Conservation (phyloP, 2,888 invertebrate species). For the Acleris emargana region DNA sequence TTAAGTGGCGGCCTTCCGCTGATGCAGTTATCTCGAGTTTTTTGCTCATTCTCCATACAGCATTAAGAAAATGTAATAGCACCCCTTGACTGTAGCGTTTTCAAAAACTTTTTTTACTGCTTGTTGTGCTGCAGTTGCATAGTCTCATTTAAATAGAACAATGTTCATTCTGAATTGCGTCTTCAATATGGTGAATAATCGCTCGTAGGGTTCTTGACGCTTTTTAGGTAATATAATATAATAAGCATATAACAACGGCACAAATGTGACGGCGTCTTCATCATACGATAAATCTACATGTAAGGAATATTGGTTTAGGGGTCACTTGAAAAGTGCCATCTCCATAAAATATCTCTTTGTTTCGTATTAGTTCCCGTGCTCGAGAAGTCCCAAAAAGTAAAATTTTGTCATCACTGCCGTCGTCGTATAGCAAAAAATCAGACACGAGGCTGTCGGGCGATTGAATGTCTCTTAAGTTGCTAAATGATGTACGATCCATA, state of each 20-base stretch:
- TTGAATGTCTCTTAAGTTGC: neutral
- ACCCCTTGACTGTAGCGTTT: constrained; percentile 8
- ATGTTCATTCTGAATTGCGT: constrained; percentile 2
- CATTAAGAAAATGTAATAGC: constrained; percentile 2
- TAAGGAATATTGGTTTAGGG: neutral
- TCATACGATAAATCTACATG: too few relatives aligned
- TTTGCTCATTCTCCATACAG: constrained; percentile 3
- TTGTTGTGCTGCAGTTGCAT: constrained; percentile 5
- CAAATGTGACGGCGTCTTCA: too few relatives aligned
- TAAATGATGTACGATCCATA: constrained; percentile 9
- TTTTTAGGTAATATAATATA: neutral
- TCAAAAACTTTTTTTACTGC: constrained; percentile 1
- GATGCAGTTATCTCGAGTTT: neutral
- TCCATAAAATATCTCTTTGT: neutral
- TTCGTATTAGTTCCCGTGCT: neutral
- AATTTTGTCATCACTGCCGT: constrained; percentile 3
- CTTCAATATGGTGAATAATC: neutral
- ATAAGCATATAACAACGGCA: too few relatives aligned
- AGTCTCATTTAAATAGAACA: constrained; percentile 5
- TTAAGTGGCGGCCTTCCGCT: neutral
- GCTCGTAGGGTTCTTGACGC: constrained; percentile 1
- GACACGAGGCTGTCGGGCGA: constrained; percentile 7
- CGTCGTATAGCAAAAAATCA: constrained; percentile 3
- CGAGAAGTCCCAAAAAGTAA: constrained; percentile 7
- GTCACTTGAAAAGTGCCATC: constrained; percentile 3